Evolutionary conservation across 2,888 invertebrate genomes (phyloP).

Genomic region (Machimus rusticus): DNA sequence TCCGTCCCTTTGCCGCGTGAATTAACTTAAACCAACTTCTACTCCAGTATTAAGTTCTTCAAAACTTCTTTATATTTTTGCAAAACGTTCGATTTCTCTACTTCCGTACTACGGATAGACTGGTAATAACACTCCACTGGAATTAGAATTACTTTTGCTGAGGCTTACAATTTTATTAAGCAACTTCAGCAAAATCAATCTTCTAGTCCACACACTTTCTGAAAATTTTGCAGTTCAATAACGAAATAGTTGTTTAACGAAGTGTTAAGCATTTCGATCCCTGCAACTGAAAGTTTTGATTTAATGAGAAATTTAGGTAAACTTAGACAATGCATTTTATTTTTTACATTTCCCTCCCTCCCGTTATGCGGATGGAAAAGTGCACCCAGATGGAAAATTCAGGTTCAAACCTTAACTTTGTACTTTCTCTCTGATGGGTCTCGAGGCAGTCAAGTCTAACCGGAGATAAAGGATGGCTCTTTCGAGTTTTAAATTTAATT

Average conservation of each 20-base stretch:
- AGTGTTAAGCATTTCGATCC: not conserved
- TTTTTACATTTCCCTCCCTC: not conserved
- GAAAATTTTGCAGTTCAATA: not conserved
- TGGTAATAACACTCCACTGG: not conserved
- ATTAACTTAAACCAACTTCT: not conserved
- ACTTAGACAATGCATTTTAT: not conserved
- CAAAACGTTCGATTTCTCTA: not conserved
- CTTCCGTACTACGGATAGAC: not conserved
- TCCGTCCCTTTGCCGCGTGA: not conserved
- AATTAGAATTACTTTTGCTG: not conserved
- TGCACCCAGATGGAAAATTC: not conserved
- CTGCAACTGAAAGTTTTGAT: slow-evolving; percentile 3
- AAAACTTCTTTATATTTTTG: not conserved
- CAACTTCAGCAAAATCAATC: not conserved
- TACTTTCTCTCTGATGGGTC: not conserved
- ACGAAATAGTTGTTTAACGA: slow-evolving; percentile 11
- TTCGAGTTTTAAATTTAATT: slow-evolving; percentile 7
- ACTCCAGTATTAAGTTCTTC: not conserved
- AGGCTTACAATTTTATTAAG: not conserved
- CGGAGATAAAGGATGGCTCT: not conserved
- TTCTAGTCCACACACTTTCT: not conserved
- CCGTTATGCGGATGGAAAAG: not conserved
- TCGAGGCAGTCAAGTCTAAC: not conserved
- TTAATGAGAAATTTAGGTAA: slow-evolving; percentile 21
- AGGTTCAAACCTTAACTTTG: not conserved